A percentile compares a stretch with the other conserved stretches of the same genome.
These are phyloP conservation scores for Oxyura jamaicensis DNA, from an alignment of 2,113 vertebrate species.

Conservation along the genomic window DNA sequence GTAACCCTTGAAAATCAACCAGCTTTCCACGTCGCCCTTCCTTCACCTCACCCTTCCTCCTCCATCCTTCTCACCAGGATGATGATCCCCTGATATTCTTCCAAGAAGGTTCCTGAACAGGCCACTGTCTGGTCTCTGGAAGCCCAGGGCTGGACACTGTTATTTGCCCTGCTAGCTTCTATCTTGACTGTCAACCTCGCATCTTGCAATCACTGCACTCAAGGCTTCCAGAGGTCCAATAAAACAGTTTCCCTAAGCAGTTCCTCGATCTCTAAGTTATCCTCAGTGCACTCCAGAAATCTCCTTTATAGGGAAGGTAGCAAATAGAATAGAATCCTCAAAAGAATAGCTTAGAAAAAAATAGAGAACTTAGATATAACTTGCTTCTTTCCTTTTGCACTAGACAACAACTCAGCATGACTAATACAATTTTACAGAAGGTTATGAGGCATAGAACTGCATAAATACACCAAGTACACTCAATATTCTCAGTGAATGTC, in stretches of 20 bases:
- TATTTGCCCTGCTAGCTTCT: background rate
- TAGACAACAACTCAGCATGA: background rate
- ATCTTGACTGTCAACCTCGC: background rate
- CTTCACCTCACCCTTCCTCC: too few relatives aligned
- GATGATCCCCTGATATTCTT: background rate
- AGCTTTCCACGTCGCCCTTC: background rate
- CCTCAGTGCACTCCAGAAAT: background rate
- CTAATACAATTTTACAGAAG: background rate
- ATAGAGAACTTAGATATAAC: background rate
- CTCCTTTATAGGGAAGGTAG: background rate
- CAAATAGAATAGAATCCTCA: background rate
- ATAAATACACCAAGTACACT: background rate
- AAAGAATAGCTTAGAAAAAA: background rate
- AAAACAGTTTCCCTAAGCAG: background rate
- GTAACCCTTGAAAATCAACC: background rate
- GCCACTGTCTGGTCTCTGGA: background rate
- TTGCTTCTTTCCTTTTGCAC: background rate
- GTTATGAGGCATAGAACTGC: background rate
- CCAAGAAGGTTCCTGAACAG: background rate
- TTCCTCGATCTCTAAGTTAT: background rate
- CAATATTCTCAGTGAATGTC: background rate
- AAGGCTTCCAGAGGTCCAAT: background rate
- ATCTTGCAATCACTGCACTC: too few relatives aligned
- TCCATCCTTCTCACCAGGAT: background rate
- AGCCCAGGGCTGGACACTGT: rapidly evolving